Evolutionary conservation across 2,888 invertebrate genomes (phyloP).

Genomic region (Melieria picta): DNA sequence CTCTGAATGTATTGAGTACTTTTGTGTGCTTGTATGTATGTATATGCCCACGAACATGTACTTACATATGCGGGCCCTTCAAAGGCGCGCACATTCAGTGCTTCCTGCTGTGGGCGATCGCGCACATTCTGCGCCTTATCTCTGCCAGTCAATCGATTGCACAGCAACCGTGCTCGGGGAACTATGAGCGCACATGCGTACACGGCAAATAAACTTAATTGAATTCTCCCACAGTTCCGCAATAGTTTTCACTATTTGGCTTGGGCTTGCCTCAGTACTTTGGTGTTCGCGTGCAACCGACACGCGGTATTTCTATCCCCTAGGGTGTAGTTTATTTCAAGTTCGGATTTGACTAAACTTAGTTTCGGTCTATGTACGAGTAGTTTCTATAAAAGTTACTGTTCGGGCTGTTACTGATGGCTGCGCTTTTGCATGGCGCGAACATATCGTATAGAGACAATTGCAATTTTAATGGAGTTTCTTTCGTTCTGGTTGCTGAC

Average conservation of each 20-base stretch:
- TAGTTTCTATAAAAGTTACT: background rate
- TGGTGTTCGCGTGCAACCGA: too few relatives aligned
- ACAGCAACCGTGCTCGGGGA: background rate
- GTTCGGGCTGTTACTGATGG: too few relatives aligned
- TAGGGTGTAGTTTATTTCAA: too few relatives aligned
- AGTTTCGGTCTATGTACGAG: background rate
- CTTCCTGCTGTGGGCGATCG: background rate
- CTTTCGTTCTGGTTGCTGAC: background rate
- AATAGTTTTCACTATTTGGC: conserved; percentile 9
- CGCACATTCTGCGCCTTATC: background rate
- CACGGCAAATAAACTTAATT: conserved; percentile 35
- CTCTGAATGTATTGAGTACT: too few relatives aligned
- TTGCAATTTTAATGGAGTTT: conserved; percentile 32
- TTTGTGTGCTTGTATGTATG: too few relatives aligned
- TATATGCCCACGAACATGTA: too few relatives aligned
- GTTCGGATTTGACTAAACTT: background rate
- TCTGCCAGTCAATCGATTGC: background rate
- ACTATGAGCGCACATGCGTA: conserved; percentile 1
- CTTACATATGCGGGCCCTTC: too few relatives aligned
- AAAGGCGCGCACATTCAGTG: background rate
- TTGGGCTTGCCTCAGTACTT: conserved; percentile 8
- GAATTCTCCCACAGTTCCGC: conserved; percentile 38
- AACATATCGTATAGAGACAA: conserved; percentile 10
- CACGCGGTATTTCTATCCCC: too few relatives aligned
- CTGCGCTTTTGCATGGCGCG: background rate